Conservation (phyloP, 2,113 vertebrate species). For the Neolamprologus tretocephalus region DNA sequence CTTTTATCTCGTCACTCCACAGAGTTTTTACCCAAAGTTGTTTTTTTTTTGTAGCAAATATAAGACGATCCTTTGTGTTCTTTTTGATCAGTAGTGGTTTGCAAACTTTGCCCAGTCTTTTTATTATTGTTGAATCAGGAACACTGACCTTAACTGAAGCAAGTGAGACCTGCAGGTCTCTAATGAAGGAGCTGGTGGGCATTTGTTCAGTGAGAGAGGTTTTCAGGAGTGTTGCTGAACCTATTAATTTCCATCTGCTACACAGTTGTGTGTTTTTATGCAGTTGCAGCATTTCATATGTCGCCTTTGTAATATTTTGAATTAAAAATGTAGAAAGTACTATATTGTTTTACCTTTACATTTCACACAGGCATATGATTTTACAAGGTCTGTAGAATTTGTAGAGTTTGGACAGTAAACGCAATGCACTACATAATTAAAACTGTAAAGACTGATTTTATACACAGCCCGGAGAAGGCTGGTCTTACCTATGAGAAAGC, state of each 20-base stretch:
- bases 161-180: not conserved
- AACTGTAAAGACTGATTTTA: not conserved
- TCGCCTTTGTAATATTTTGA: not conserved
- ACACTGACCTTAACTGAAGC: rapidly evolving
- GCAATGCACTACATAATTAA: rapidly evolving
- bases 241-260: not conserved
- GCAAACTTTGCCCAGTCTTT: not conserved
- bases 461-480: not conserved
- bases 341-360: not conserved
- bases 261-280: rapidly evolving
- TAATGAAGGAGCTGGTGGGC: not conserved
- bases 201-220: not conserved
- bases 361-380: rapidly evolving
- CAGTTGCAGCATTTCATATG: not conserved
- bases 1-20: rapidly evolving
- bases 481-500: not conserved
- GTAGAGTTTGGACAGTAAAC: not conserved
- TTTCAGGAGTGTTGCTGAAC: not conserved
- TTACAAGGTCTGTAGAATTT: not conserved
- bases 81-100: not conserved
- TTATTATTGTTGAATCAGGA: not conserved
- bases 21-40: not conserved
- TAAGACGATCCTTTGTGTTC: not conserved
- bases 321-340: not conserved
- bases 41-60: not conserved